Conservation (phyloP, 2,888 invertebrate genomes). For the Phania funesta region DNA sequence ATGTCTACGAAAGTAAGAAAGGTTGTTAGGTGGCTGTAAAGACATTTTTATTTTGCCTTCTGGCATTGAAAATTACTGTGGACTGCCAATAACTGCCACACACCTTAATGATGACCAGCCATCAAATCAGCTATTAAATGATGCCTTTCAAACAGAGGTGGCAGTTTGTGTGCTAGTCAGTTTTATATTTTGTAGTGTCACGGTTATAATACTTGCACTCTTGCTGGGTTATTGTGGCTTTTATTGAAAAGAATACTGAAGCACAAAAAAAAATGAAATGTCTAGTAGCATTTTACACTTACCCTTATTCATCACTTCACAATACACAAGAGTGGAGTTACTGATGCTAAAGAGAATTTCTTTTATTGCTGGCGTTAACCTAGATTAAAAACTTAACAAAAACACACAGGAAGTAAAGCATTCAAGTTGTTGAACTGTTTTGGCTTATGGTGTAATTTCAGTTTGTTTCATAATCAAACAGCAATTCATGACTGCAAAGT, state of each 20-base stretch:
- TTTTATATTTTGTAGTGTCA: conserved; percentile 5
- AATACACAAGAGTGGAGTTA: not conserved
- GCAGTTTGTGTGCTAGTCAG: conserved; percentile 2
- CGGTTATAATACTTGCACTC: conserved; percentile 15
- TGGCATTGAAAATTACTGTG: conserved; percentile 14
- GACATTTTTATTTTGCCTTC: conserved; percentile 2
- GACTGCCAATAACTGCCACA: not conserved
- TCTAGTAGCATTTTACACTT: not conserved
- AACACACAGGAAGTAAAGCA: not conserved
- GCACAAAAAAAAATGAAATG: not conserved
- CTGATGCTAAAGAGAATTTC: not conserved
- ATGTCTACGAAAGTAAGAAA: not conserved
- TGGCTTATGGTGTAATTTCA: too few relatives aligned
- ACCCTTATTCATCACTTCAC: not conserved
- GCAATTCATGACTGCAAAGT: too few relatives aligned
- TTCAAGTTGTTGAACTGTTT: too few relatives aligned
- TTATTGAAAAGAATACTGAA: not conserved
- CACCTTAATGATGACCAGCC: not conserved
- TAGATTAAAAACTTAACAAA: not conserved
- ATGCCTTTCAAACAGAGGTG: not conserved
- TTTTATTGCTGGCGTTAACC: not conserved
- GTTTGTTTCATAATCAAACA: too few relatives aligned
- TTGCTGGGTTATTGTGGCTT: not conserved
- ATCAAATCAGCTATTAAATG: conserved; percentile 20
- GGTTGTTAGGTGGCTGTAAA: not conserved